These are phyloP conservation scores for Cerastoderma edule DNA, from an alignment of 2,888 invertebrate genomes.

Conservation along the genomic window DNA sequence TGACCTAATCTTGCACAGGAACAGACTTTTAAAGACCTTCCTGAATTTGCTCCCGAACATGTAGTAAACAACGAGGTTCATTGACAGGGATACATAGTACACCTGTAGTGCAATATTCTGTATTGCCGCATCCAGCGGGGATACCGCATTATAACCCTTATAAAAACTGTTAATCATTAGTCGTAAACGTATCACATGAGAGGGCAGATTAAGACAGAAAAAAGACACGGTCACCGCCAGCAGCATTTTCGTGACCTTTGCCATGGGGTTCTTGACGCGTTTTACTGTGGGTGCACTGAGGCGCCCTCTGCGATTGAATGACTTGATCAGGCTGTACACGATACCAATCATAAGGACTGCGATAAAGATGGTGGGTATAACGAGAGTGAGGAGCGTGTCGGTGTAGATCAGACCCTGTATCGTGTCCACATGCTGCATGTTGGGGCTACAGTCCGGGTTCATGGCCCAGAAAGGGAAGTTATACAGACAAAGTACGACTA, in stretches of 20 bases:
- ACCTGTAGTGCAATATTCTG: conserved; percentile 65
- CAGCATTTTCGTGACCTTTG: conserved; percentile 64
- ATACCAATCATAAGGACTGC: conserved; percentile 45
- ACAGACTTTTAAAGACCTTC: conserved; percentile 37
- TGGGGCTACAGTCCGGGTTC: conserved; percentile 56
- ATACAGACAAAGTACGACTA: conserved; percentile 62
- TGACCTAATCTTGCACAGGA: neutral
- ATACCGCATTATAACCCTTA: conserved; percentile 21
- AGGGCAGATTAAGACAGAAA: conserved; percentile 68
- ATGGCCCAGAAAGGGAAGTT: conserved; percentile 71
- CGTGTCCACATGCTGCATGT: conserved; percentile 40
- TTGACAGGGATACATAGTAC: conserved; percentile 71
- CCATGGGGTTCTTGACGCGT: conserved; percentile 46
- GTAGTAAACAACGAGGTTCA: conserved; percentile 72
- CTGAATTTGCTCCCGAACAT: conserved; percentile 70
- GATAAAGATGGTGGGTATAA: conserved; percentile 38
- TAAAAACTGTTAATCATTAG: conserved; percentile 51
- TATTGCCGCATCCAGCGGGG: conserved; percentile 35
- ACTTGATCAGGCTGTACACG: conserved; percentile 43
- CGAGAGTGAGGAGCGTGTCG: conserved; percentile 57
- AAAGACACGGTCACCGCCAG: conserved; percentile 66
- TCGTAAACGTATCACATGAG: conserved; percentile 63
- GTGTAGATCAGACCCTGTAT: conserved; percentile 64
- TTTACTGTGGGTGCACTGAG: conserved; percentile 34
- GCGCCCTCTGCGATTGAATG: conserved; percentile 45